phyloP scores from a whole-genome alignment of 2,113 vertebrate genomes.

The Herpetotheres cachinnans region DNA sequence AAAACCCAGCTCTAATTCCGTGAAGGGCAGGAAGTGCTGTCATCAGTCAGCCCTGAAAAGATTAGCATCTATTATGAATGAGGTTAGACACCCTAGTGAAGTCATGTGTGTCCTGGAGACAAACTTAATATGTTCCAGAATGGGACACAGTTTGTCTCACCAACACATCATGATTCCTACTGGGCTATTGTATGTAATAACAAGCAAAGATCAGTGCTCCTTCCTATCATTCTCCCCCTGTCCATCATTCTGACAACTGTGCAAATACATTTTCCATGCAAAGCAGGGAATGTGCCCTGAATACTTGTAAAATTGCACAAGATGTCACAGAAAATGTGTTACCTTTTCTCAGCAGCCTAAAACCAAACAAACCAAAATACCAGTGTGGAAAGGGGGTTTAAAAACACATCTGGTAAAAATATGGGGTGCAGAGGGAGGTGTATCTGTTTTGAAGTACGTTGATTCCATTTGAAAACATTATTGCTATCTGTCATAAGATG shows the following conservation, averaged over 20 bases:
- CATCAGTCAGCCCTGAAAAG: constrained; percentile 97
- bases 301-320: constrained; percentile 72
- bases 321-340: constrained; percentile 71
- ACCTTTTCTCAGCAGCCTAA: constrained; percentile 68
- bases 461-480: constrained; percentile 59
- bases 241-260: constrained; percentile 92
- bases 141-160: constrained; percentile 88
- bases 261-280: constrained; percentile 89
- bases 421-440: neutral
- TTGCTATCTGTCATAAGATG: constrained; percentile 45
- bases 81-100: constrained; percentile 91
- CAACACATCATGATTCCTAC: constrained; percentile 81
- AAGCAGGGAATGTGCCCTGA: constrained; percentile 77
- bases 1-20: constrained; percentile 94
- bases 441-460: neutral
- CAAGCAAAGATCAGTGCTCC: constrained; percentile 76
- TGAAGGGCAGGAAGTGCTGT: constrained; percentile 96
- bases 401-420: constrained; percentile 26
- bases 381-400: constrained; percentile 34
- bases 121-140: constrained; percentile 96
- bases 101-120: constrained; percentile 95
- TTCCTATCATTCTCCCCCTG: constrained; percentile 78
- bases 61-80: constrained; percentile 98
- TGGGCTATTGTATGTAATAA: constrained; percentile 88
- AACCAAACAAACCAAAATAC: constrained; percentile 64